phyloP scores from a whole-genome alignment of 2,113 vertebrate genomes.

The Tachysurus fulvidraco region DNA sequence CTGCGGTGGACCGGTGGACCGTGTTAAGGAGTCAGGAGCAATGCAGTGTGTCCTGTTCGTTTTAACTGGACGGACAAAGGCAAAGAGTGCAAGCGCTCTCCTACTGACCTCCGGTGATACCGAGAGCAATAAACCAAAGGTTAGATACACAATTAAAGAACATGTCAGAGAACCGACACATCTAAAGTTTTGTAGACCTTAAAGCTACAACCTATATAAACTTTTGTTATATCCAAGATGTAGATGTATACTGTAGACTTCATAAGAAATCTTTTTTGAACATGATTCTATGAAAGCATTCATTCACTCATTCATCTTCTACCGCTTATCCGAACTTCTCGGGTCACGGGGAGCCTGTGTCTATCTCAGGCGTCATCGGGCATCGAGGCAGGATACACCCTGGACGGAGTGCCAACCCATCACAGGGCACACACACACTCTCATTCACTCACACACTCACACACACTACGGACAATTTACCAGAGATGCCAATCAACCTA shows the following conservation, averaged over 20 bases:
- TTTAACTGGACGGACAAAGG: constrained; percentile 23
- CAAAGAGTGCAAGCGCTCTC: neutral
- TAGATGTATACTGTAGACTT: neutral
- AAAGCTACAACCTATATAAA: too few relatives aligned
- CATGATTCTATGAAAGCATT: neutral
- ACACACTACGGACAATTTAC: too few relatives aligned
- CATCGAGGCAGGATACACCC: too few relatives aligned
- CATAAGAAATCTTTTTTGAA: too few relatives aligned
- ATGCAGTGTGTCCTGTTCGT: constrained; percentile 47
- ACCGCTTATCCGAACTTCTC: too few relatives aligned
- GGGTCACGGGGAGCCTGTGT: too few relatives aligned
- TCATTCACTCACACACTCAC: too few relatives aligned
- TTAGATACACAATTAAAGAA: neutral
- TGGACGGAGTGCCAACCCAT: too few relatives aligned
- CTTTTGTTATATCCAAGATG: neutral
- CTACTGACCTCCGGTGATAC: neutral
- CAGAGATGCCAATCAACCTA: too few relatives aligned
- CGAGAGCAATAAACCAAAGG: neutral
- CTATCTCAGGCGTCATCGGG: too few relatives aligned
- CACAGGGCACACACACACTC: too few relatives aligned
- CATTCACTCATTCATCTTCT: too few relatives aligned
- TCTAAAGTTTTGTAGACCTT: neutral
- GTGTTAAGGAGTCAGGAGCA: neutral
- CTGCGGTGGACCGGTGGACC: neutral
- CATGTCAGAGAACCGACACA: neutral